phyloP scores from a whole-genome alignment of 2,113 vertebrate genomes.

The Amblyopsis rosae region DNA sequence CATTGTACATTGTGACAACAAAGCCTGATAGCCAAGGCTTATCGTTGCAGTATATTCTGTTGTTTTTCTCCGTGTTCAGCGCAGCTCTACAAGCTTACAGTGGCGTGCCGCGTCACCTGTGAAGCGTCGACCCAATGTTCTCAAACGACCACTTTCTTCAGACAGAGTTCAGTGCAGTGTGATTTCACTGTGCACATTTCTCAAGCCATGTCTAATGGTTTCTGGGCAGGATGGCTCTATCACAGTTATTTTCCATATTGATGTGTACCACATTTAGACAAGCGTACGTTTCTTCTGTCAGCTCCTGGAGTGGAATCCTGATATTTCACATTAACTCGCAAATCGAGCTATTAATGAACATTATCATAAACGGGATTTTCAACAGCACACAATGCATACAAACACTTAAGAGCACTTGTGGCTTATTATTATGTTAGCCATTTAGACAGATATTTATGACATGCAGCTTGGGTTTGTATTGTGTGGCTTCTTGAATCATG shows the following conservation, averaged over 20 bases:
- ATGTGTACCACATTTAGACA: neutral
- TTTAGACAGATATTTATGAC: slow-evolving; percentile 32
- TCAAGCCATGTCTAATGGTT: slow-evolving; percentile 12
- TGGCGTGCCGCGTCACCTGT: slow-evolving; percentile 39
- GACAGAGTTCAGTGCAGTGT: slow-evolving; percentile 9
- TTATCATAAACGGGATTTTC: no score
- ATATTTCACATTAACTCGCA: neutral
- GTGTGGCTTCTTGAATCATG: slow-evolving; percentile 56
- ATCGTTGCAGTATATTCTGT: slow-evolving; percentile 20
- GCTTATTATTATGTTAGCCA: neutral
- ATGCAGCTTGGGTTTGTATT: slow-evolving; percentile 52
- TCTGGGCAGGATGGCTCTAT: slow-evolving; percentile 15
- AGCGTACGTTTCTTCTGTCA: neutral
- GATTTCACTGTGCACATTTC: slow-evolving; percentile 23
- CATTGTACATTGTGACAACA: neutral
- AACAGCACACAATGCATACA: neutral
- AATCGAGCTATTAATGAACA: no score
- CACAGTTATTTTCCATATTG: neutral
- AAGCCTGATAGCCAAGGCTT: slow-evolving; percentile 16
- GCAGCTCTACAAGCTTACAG: neutral
- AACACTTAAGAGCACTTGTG: neutral
- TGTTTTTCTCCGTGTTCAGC: neutral
- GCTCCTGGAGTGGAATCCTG: neutral
- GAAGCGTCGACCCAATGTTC: neutral
- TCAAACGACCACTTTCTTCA: slow-evolving; percentile 1